Conservation (phyloP, 2,888 invertebrate species). For the Tachina fera region DNA sequence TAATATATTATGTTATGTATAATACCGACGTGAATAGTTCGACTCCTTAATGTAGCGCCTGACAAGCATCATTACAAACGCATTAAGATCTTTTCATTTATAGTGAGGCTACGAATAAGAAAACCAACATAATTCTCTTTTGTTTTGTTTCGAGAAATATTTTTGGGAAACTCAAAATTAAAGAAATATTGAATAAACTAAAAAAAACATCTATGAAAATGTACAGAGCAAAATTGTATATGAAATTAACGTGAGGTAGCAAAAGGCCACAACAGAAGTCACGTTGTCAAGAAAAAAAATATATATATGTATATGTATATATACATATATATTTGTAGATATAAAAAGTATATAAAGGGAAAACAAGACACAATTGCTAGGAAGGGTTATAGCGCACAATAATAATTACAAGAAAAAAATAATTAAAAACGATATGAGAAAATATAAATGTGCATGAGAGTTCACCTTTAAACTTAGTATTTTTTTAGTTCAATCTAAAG, state of each 20-base stretch:
- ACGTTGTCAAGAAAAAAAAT: conserved; percentile 67
- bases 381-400: conserved; percentile 36
- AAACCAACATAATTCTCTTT: conserved; percentile 51
- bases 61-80: background rate
- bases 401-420: conserved; percentile 58
- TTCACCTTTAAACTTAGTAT: background rate
- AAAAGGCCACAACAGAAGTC: conserved; percentile 70
- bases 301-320: too few relatives aligned
- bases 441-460: conserved; percentile 14
- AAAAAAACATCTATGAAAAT: conserved; percentile 52
- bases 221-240: conserved; percentile 53
- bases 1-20: too few relatives aligned
- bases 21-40: too few relatives aligned
- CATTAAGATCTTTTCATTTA: background rate
- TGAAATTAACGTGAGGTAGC: conserved; percentile 70
- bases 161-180: conserved; percentile 27
- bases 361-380: conserved; percentile 46
- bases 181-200: background rate
- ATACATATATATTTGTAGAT: too few relatives aligned
- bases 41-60: background rate
- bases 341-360: background rate
- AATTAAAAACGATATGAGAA: conserved; percentile 51
- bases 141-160: conserved; percentile 20
- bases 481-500: background rate
- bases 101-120: background rate